phyloP scores from a whole-genome alignment of 2,797 vertebrate species.

The Astyanax mexicanus region DNA sequence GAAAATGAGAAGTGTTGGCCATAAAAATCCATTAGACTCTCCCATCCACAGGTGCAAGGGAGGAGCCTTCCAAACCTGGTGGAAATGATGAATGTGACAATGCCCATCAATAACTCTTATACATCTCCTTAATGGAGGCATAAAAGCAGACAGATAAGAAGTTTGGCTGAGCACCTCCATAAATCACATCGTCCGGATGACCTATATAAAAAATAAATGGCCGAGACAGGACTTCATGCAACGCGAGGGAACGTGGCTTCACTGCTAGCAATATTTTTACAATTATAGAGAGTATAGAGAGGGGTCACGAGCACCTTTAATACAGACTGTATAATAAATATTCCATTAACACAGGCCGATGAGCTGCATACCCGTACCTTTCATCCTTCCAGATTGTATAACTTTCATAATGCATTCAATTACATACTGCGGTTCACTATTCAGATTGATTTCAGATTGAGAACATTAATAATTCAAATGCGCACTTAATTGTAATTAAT shows the following conservation, averaged over 20 bases:
- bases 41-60: slow-evolving; percentile 37
- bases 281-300: slow-evolving; percentile 65
- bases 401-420: too few relatives aligned
- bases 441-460: too few relatives aligned
- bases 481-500: too few relatives aligned
- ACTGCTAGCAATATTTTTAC: slow-evolving; percentile 66
- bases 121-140: slow-evolving; percentile 78
- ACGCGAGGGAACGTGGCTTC: slow-evolving; percentile 64
- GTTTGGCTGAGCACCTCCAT: slow-evolving; percentile 72
- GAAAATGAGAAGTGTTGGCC: slow-evolving; percentile 4
- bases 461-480: too few relatives aligned
- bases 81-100: slow-evolving; percentile 78
- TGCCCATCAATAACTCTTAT: slow-evolving; percentile 78
- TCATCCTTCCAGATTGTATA: slow-evolving; percentile 13
- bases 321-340: slow-evolving; percentile 62
- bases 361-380: slow-evolving; percentile 49
- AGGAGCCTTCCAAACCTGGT: slow-evolving; percentile 68
- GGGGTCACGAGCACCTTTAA: slow-evolving; percentile 55
- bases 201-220: slow-evolving; percentile 73
- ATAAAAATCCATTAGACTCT: slow-evolving; percentile 18
- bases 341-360: slow-evolving; percentile 53
- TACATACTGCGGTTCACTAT: too few relatives aligned
- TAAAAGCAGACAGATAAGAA: slow-evolving; percentile 80
- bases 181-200: slow-evolving; percentile 76
- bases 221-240: slow-evolving; percentile 67